Evolutionary conservation across 1,140 invertebrate genomes (phyloP).

Genomic region (Lycorma delicatula): DNA sequence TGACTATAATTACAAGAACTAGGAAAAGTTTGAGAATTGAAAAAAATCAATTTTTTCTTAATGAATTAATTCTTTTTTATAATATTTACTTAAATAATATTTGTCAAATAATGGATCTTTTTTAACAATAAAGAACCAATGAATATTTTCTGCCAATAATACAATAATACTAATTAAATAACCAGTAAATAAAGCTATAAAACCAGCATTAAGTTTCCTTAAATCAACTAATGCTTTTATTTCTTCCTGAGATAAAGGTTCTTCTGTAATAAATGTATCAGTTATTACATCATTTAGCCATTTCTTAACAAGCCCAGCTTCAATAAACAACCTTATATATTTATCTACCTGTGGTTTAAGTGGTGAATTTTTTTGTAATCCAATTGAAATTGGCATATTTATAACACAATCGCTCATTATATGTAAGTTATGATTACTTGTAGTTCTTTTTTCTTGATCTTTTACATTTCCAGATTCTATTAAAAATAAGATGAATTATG

Average conservation of each 20-base stretch:
- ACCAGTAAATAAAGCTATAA: constrained; percentile 57
- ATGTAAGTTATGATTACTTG: constrained; percentile 46
- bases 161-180: constrained; percentile 50
- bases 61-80: no score
- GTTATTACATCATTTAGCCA: constrained; percentile 67
- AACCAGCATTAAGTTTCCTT: constrained; percentile 63
- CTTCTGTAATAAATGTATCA: constrained; percentile 41
- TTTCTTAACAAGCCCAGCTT: constrained; percentile 66
- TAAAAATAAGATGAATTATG: no score
- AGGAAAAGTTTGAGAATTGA: no score
- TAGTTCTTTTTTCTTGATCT: background rate
- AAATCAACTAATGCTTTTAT: constrained; percentile 64
- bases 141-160: constrained; percentile 49
- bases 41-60: no score
- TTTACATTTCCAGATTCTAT: no score
- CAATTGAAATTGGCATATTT: constrained; percentile 68
- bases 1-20: no score
- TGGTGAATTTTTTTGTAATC: constrained; percentile 71
- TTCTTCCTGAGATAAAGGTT: constrained; percentile 38
- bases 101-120: constrained; percentile 61
- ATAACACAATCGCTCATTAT: constrained; percentile 73
- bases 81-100: constrained; percentile 50
- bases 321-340: constrained; percentile 53
- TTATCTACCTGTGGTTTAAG: constrained; percentile 58
- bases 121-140: constrained; percentile 56